phyloP scores from a whole-genome alignment of 92 coral and sea anemone species.

The Epizoanthus stellaris region DNA sequence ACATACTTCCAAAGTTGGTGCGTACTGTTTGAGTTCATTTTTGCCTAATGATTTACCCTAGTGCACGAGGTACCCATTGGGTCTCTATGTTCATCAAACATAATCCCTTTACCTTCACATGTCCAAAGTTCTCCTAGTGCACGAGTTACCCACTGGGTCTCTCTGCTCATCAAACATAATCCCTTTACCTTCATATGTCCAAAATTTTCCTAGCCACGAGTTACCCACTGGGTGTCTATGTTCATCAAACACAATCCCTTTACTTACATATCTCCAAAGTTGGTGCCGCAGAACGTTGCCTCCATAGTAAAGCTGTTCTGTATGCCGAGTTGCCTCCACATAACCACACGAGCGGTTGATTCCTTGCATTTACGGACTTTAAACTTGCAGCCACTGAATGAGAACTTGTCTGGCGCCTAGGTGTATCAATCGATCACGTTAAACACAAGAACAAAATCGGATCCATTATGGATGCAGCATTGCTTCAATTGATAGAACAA shows the following conservation, averaged over 20 bases:
- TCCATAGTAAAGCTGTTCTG: conserved; percentile 98
- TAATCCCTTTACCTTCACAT: background rate
- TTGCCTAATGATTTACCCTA: no score
- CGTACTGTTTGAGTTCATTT: background rate
- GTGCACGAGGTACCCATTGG: no score
- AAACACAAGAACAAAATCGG: background rate
- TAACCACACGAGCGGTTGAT: conserved; percentile 97
- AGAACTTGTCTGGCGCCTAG: conserved; percentile 98
- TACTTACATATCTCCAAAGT: conserved; percentile 97
- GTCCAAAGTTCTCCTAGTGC: background rate
- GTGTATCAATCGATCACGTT: background rate
- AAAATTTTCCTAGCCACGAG: background rate
- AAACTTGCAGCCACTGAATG: conserved; percentile 96
- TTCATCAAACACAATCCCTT: background rate
- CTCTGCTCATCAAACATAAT: no score
- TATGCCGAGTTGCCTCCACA: conserved; percentile 99
- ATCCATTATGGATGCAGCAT: no score
- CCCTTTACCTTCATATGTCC: background rate
- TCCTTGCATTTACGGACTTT: conserved; percentile 98
- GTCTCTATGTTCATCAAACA: no score
- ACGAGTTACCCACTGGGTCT: no score
- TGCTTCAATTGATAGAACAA: background rate
- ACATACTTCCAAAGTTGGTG: background rate
- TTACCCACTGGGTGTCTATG: background rate
- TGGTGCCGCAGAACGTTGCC: conserved; percentile 98